Base-by-base conservation (phyloP, 2,113 vertebrate genomes). In the Oryzias woworae region DNA sequence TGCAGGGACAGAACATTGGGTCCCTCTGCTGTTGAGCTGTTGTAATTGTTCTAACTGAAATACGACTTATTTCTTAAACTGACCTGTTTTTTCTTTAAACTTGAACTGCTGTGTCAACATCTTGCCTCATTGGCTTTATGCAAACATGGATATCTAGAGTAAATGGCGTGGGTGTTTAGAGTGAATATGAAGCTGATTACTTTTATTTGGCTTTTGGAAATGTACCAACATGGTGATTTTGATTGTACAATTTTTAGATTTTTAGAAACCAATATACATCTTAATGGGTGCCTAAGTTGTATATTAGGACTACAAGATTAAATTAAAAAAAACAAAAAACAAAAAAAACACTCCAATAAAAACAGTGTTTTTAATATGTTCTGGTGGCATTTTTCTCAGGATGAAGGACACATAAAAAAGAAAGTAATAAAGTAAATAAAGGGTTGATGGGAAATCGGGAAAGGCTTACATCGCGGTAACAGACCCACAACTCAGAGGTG, bases 21-120 rank as follows among this genome's bases (percentile, higher is more conserved):
- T 73, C 71, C 76, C 80, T 86, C 87, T 42, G 78, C 28, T 70
- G 80, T 58, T 76, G 73, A 78, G 15, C 65, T 83, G 60, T 73
- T 87, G 87, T 78, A 89, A 82, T 74, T 61, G 55, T 64, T 73
- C 44, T 55, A 75, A n/a, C 81, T 81, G 4, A 64, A 52, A 55
- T 22, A 42, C 50, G 50, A 47, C 20, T 53, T 52, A 28, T 23
- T 36, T 53, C 17, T 53, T 53, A 66, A 18, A 24, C 17, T 60
- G 44, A n/a, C 20, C 20, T 61, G n/a, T 23, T 52, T 62, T 10
- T 2, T 2, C 6, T 62, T 4, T 10, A 2, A 15, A 46, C 20
- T 48, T 14, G 16, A 48, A 53, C 17, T 22, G 17, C n/a, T 24
- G 22, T 75, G 65, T 82, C 52, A 60, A 73, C 73, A 28, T 66